Base-by-base conservation (phyloP, 2,113 vertebrate genomes). In the Tachuris rubrigastra region DNA sequence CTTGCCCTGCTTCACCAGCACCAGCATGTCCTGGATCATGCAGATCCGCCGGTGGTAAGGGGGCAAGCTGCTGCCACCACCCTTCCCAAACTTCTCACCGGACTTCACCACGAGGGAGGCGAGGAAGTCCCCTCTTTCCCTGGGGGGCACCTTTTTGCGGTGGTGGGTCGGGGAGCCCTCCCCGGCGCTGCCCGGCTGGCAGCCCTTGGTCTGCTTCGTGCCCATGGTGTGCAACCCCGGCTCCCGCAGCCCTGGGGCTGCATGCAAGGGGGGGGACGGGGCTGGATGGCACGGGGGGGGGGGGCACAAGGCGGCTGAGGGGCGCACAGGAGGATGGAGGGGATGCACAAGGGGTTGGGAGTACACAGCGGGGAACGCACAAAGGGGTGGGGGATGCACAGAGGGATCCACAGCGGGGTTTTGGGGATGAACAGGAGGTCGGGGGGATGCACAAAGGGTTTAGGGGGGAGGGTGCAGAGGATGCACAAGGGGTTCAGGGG, bases 1-100 rank as follows among this genome's bases (percentile, higher is more conserved):
- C 88, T 97, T 98, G 71, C 99, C 99, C 96, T 99, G 99, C 95
- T 98, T 98, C 95, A 98, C 98, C 98, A 99, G 98, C 85, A 98
- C 95, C 98, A 99, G 98, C 99, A 99, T 98, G 95, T 99, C 99
- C 98, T 99, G 99, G 96, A 99, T 99, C 98, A 99, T 99, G 89
- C 98, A 94, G 59, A 99, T 98, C 22, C 99, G 98, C 44, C 98
- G 98, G 96, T 99, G 99, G 97, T 99, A 99, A 18, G 99, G 99
- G 55, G 99, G 98, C 35, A 98, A 98, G 44, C 98, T 95, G 78
- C 98, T 95, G 52, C 98, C 98, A 0, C 97, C 98, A 0, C 98
- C 96, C 53, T 98, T 98, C 66, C 97, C 98, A 42, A 99, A 98
- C 96, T 98, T 98, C 93, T 99, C 99, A 37, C 99, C 98, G 15